These are phyloP conservation scores for Orchesella flavescens DNA, from an alignment of 2,888 invertebrate species.

Conservation along the genomic window DNA sequence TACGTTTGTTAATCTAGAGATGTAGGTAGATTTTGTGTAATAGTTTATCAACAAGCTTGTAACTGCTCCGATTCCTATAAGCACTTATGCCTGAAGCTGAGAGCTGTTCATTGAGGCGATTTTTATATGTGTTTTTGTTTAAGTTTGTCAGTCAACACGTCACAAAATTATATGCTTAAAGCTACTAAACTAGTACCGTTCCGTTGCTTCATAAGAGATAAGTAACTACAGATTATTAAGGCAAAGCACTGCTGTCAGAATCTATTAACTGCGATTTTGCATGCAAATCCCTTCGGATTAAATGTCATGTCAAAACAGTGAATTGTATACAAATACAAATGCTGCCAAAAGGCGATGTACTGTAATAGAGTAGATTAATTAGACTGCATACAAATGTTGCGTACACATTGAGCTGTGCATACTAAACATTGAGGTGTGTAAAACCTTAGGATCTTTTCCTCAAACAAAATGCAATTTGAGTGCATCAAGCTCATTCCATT, in stretches of 20 bases:
- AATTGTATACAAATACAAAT: not conserved
- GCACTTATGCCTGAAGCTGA: not conserved
- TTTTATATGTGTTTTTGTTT: not conserved
- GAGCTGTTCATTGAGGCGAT: not conserved
- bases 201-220: slow-evolving; percentile 35
- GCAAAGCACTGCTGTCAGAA: slow-evolving; percentile 31
- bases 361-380: slow-evolving; percentile 6
- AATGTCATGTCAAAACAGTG: slow-evolving; percentile 9
- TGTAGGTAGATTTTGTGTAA: not conserved
- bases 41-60: not conserved
- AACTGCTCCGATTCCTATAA: too few relatives aligned
- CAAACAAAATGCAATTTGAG: not conserved
- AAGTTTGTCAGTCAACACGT: slow-evolving; percentile 49
- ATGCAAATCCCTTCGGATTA: slow-evolving; percentile 44
- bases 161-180: slow-evolving; percentile 47
- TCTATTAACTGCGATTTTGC: slow-evolving; percentile 38
- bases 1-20: too few relatives aligned
- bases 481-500: not conserved
- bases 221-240: slow-evolving; percentile 34
- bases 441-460: not conserved
- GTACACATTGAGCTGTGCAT: not conserved
- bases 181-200: slow-evolving; percentile 29
- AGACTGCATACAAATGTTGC: not conserved
- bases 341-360: not conserved
- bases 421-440: not conserved